Percentiles rank a stretch among this genome's conserved stretches.
Conservation (phyloP, 2,113 vertebrate species). For the Sus scrofa region T2T-Sscrofa CM000812.6:239648001-239648500, state of each 20-base stretch:
- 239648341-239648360: conserved; percentile 48
- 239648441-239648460: conserved; percentile 18
- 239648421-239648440: not conserved
- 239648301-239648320: not conserved
- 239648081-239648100: not conserved
- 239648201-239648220: conserved; percentile 29
- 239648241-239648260: not conserved
- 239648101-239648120: not conserved
- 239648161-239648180: conserved; percentile 14
- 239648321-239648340: conserved; percentile 13
- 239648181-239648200: not conserved
- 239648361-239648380: conserved; percentile 27
- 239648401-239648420: conserved; percentile 24
- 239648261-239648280: not conserved
- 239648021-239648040: not conserved
- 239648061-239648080: not conserved
- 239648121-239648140: not conserved
- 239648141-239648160: not conserved
- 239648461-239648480: conserved; percentile 41
- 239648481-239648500: conserved; percentile 60
- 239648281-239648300: not conserved
- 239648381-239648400: not conserved
- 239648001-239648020: not conserved
- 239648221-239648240: conserved; percentile 56
- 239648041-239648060: not conserved